Conservation (phyloP, 1,140 invertebrate species). For the Uloborus diversus region DNA sequence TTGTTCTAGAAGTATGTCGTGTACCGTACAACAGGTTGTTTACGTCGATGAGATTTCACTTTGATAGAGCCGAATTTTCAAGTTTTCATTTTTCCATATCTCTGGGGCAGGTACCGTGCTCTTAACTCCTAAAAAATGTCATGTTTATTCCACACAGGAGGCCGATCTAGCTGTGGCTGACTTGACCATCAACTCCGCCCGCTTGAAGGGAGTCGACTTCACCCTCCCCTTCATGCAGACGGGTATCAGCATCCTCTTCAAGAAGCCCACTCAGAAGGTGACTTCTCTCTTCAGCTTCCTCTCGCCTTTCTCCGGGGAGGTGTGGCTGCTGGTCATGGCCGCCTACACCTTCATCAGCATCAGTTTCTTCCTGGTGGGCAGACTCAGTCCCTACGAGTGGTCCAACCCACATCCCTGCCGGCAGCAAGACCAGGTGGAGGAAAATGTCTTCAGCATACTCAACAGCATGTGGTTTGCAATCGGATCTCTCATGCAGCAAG, state of each 20-base stretch:
- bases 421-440: slow-evolving; percentile 77
- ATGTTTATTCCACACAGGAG: slow-evolving; percentile 61
- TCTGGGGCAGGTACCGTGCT: no score
- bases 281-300: slow-evolving; percentile 92
- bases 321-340: slow-evolving; percentile 95
- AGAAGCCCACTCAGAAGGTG: slow-evolving; percentile 77
- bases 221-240: slow-evolving; percentile 59
- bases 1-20: no score
- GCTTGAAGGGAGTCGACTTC: slow-evolving; percentile 90
- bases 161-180: slow-evolving; percentile 93
- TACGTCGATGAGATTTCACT: no score
- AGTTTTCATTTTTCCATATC: no score
- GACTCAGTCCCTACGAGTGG: slow-evolving; percentile 95
- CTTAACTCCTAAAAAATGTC: background rate
- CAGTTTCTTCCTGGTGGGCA: slow-evolving; percentile 89
- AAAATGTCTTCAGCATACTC: slow-evolving; percentile 78
- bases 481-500: slow-evolving; percentile 94
- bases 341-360: slow-evolving; percentile 93
- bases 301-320: slow-evolving; percentile 88
- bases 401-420: slow-evolving; percentile 76
- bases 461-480: slow-evolving; percentile 83
- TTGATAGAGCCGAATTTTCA: no score
- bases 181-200: slow-evolving; percentile 90
- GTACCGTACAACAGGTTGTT: no score
- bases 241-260: slow-evolving; percentile 72